These are phyloP conservation scores for Poliocrania exsul DNA, from an alignment of 2,797 vertebrate species.

Conservation along the genomic window DNA sequence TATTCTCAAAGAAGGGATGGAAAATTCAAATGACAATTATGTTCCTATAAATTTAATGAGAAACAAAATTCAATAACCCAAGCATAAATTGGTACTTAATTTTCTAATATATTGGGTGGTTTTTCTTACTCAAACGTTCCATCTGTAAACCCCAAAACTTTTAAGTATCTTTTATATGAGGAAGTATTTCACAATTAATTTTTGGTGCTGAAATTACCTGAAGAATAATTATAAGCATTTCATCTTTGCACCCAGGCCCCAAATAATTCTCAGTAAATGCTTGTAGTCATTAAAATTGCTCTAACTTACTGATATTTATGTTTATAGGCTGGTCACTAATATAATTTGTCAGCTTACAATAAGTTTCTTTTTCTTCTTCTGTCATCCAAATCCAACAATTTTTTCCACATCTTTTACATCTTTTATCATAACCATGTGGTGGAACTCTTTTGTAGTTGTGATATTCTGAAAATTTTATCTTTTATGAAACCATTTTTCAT, in stretches of 20 bases:
- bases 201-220: not conserved
- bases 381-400: not conserved
- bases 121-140: not conserved
- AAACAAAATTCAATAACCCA: not conserved
- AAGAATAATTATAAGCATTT: not conserved
- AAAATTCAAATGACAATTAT: not conserved
- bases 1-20: not conserved
- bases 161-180: not conserved
- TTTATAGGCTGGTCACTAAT: not conserved
- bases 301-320: not conserved
- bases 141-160: not conserved
- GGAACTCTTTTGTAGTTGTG: not conserved
- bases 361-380: not conserved
- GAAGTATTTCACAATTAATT: not conserved
- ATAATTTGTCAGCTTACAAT: not conserved
- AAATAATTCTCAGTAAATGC: not conserved
- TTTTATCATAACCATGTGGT: not conserved
- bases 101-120: not conserved
- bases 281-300: not conserved
- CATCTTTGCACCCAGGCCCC: fast-evolving
- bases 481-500: not conserved
- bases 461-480: not conserved
- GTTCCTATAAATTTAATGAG: not conserved
- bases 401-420: not conserved
- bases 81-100: not conserved